Evolutionary conservation across 1,140 invertebrate genomes (phyloP).

Genomic region (Magallana ariakensis): DNA sequence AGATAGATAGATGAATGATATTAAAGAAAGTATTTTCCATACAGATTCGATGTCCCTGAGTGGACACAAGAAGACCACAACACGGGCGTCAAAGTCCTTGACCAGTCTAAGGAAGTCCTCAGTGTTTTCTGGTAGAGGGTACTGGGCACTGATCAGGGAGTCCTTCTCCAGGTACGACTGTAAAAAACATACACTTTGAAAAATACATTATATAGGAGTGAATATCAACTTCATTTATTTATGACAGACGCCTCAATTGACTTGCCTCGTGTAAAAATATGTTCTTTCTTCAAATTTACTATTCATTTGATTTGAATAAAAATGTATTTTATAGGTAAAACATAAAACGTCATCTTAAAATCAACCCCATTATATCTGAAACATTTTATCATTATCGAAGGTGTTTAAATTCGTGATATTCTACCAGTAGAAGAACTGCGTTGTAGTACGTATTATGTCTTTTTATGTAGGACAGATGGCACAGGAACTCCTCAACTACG

Average conservation of each 20-base stretch:
- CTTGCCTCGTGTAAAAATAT: background rate
- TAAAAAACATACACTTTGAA: background rate
- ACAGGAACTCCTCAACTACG: background rate
- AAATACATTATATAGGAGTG: background rate
- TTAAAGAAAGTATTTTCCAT: background rate
- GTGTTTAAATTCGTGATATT: background rate
- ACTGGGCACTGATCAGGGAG: background rate
- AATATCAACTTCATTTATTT: background rate
- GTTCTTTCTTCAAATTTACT: too few relatives aligned
- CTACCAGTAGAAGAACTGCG: background rate
- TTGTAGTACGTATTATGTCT: background rate
- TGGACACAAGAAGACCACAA: background rate
- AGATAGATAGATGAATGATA: too few relatives aligned
- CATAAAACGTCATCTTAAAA: too few relatives aligned
- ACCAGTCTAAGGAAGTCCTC: background rate
- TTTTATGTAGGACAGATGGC: background rate
- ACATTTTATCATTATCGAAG: too few relatives aligned
- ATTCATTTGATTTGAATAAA: too few relatives aligned
- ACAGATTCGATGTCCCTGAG: background rate
- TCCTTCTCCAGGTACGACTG: background rate
- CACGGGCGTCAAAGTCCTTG: background rate
- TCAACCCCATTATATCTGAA: too few relatives aligned
- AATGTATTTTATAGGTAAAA: too few relatives aligned
- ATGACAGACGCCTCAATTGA: background rate
- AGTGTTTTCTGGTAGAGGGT: background rate